Evolutionary conservation across 2,797 vertebrate species (phyloP).

Genomic region (Melanotaenia parkinsoni): DNA sequence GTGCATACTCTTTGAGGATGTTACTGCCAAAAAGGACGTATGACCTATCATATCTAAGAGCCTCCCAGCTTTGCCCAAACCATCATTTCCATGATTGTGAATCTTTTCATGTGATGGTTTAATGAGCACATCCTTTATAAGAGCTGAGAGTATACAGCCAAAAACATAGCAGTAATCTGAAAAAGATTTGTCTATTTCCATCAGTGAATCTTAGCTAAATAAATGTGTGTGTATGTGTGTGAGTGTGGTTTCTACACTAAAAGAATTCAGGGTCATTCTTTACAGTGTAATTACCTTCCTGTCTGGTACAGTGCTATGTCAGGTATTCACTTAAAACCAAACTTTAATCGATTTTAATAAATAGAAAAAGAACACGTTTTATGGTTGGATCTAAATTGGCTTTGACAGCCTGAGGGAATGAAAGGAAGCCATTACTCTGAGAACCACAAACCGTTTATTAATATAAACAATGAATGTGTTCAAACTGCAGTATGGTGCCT

Average conservation of each 20-base stretch:
- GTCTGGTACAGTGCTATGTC: constrained; percentile 60
- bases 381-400: constrained; percentile 67
- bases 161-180: background rate
- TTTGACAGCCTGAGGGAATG: constrained; percentile 60
- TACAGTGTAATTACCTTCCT: constrained; percentile 61
- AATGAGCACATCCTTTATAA: background rate
- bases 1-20: background rate
- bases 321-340: constrained; percentile 72
- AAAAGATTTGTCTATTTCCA: background rate
- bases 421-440: constrained; percentile 55
- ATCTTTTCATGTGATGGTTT: background rate
- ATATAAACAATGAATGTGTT: constrained; percentile 44
- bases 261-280: constrained; percentile 50
- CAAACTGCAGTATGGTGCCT: constrained; percentile 42
- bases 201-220: background rate
- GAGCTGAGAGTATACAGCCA: background rate
- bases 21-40: background rate
- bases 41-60: background rate
- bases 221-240: constrained; percentile 3
- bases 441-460: constrained; percentile 40
- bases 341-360: constrained; percentile 67
- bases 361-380: constrained; percentile 55
- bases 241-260: constrained; percentile 6
- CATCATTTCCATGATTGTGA: background rate
- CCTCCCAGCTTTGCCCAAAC: background rate